Percentiles rank a stretch among this genome's conserved stretches.
Evolutionary conservation across 2,888 invertebrate genomes (phyloP).

Genomic region (Nudaria mundana): DNA sequence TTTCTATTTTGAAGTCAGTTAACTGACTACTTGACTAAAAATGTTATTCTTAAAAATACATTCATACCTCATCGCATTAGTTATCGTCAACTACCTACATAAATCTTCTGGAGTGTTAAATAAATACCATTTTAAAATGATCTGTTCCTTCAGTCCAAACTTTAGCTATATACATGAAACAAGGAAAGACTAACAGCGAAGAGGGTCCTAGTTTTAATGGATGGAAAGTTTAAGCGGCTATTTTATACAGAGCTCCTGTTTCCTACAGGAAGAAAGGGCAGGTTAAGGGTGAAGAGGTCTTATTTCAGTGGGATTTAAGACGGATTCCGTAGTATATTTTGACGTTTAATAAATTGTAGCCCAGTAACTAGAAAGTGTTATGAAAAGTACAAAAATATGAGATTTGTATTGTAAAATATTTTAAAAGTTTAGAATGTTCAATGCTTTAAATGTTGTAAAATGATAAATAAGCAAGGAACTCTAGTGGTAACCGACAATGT

Average conservation of each 20-base stretch:
- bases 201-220: neutral
- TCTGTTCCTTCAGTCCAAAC: slow-evolving; percentile 3
- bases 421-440: too few species aligned
- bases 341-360: slow-evolving; percentile 20
- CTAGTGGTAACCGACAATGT: too few species aligned
- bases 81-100: slow-evolving; percentile 32
- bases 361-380: neutral
- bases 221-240: neutral
- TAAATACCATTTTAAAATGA: slow-evolving; percentile 21
- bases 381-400: too few species aligned
- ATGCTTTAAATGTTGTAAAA: too few species aligned
- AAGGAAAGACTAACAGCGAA: neutral
- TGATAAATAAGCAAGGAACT: too few species aligned
- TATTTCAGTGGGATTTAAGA: slow-evolving; percentile 9
- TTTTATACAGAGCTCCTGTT: neutral
- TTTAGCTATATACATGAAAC: neutral
- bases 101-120: slow-evolving; percentile 31
- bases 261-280: neutral
- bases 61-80: slow-evolving; percentile 33
- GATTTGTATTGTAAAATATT: too few species aligned
- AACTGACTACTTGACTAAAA: slow-evolving; percentile 13
- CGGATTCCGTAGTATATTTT: slow-evolving; percentile 11
- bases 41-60: slow-evolving; percentile 12
- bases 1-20: too few species aligned
- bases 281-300: slow-evolving; percentile 9